These are phyloP conservation scores for Patiria miniata DNA, from an alignment of 35 echinoderm and acorn worm species.

Conservation along the genomic window DNA sequence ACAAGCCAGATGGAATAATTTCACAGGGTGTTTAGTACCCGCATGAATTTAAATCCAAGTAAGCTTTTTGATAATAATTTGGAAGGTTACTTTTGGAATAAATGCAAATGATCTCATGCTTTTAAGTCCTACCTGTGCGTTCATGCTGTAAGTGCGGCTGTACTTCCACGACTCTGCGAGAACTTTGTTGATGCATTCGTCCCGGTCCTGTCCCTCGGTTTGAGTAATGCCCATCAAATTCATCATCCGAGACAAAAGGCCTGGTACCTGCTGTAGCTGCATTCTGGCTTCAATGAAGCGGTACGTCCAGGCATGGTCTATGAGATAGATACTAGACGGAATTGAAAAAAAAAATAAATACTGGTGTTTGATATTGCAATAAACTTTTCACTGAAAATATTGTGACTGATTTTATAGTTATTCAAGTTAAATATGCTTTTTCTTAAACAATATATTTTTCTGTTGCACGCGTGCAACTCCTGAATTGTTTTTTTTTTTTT, in stretches of 20 bases:
- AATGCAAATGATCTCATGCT: neutral
- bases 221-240: conserved; percentile 39
- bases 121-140: conserved; percentile 37
- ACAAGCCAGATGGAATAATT: too few relatives aligned
- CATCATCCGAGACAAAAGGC: conserved; percentile 55
- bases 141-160: conserved; percentile 62
- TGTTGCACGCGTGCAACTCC: too few relatives aligned
- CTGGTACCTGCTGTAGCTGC: conserved; percentile 46
- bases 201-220: neutral
- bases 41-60: too few relatives aligned
- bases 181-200: conserved; percentile 36
- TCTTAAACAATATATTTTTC: neutral
- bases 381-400: neutral
- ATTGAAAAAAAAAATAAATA: neutral
- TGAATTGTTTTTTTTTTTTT: too few relatives aligned
- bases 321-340: conserved; percentile 57
- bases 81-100: too few relatives aligned
- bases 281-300: conserved; percentile 27
- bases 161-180: conserved; percentile 63
- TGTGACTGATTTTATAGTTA: neutral
- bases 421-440: neutral
- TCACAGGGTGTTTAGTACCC: too few relatives aligned
- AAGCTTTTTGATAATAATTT: too few relatives aligned
- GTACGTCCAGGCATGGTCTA: conserved; percentile 85
- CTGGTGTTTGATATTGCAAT: neutral